Conservation (phyloP, 2,113 vertebrate species). For the Cervus canadensis region DNA sequence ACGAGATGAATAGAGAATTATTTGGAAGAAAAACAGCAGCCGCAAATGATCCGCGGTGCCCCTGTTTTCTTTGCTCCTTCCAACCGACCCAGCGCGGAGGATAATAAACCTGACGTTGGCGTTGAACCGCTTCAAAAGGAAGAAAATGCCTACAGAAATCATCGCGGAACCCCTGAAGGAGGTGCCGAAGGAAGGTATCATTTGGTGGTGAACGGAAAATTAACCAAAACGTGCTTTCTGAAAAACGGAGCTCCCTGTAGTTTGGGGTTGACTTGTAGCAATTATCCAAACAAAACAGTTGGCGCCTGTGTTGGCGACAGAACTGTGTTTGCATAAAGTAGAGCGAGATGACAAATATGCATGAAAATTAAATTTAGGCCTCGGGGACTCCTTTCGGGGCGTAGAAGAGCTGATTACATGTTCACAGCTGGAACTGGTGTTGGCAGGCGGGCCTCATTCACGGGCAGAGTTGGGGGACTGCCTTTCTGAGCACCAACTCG, state of each 20-base stretch:
- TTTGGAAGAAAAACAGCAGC: neutral
- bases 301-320: constrained; percentile 27
- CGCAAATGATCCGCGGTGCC: neutral
- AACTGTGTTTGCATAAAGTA: constrained; percentile 59
- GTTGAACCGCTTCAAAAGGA: constrained; percentile 7
- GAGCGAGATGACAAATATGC: constrained; percentile 58
- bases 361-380: constrained; percentile 64
- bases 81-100: neutral
- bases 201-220: constrained; percentile 48
- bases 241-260: constrained; percentile 40
- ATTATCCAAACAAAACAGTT: constrained; percentile 41
- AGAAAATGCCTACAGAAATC: constrained; percentile 31
- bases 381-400: constrained; percentile 43
- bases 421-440: constrained; percentile 73
- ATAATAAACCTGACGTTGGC: neutral
- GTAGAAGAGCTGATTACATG: constrained; percentile 51
- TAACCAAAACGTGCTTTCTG: constrained; percentile 41
- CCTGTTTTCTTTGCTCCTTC: constrained; percentile 29
- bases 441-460: constrained; percentile 58
- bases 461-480: constrained; percentile 37
- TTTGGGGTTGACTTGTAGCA: constrained; percentile 47
- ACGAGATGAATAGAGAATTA: constrained; percentile 45
- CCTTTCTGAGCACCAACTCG: constrained; percentile 14
- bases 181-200: constrained; percentile 8
- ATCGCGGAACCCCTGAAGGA: neutral